phyloP scores from a whole-genome alignment of 2,113 vertebrate genomes.

The Egretta garzetta region DNA sequence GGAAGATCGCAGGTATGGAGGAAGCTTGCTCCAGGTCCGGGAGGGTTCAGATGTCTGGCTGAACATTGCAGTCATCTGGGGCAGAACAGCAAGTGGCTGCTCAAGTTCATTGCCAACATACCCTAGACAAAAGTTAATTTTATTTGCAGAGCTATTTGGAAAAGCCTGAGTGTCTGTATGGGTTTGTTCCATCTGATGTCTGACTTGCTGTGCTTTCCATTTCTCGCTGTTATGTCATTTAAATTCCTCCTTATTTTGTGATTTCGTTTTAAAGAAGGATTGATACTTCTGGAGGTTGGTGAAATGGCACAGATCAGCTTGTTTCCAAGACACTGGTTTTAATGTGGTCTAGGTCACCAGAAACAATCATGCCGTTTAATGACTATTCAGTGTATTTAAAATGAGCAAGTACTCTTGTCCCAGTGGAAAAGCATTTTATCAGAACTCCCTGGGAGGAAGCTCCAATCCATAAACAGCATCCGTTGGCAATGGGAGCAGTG shows the following conservation, averaged over 20 bases:
- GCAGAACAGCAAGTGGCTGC: not conserved
- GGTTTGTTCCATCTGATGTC: not conserved
- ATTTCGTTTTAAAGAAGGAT: not conserved
- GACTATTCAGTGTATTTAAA: not conserved
- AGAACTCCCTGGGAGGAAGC: not conserved
- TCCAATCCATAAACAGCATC: fast-evolving
- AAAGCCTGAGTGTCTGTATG: not conserved
- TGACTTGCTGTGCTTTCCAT: not conserved
- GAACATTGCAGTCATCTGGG: fast-evolving
- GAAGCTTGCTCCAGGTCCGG: not conserved
- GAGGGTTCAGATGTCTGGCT: not conserved
- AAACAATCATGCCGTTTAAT: not conserved
- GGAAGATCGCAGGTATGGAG: not conserved
- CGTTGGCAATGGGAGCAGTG: not conserved
- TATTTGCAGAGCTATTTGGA: not conserved
- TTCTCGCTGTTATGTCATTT: not conserved
- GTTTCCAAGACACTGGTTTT: not conserved
- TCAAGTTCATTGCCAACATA: fast-evolving
- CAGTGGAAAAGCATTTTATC: not conserved
- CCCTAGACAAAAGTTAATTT: not conserved
- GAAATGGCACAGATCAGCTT: not conserved
- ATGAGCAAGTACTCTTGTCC: not conserved
- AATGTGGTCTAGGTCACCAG: not conserved
- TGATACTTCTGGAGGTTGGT: not conserved
- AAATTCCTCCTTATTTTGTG: not conserved